phyloP scores from a whole-genome alignment of 2,797 vertebrate species.

The Propithecus perrieri region DNA sequence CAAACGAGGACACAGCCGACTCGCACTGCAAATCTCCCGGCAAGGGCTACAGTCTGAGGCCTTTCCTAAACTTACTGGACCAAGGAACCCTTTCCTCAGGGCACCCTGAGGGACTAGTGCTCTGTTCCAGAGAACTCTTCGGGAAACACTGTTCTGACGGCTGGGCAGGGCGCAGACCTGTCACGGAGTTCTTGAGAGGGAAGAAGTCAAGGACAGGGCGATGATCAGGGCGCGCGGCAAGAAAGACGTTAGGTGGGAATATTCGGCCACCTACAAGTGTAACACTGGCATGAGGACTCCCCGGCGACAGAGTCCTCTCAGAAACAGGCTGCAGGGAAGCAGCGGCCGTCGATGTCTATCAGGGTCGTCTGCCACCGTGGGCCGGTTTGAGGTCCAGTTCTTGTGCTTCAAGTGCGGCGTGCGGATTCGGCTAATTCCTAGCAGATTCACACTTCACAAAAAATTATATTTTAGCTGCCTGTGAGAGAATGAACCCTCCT shows the following conservation, averaged over 20 bases:
- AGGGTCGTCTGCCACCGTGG: background rate
- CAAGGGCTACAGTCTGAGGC: background rate
- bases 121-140: background rate
- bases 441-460: background rate
- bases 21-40: background rate
- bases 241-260: background rate
- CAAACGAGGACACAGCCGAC: background rate
- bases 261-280: background rate
- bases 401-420: background rate
- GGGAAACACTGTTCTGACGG: background rate
- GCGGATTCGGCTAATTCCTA: background rate
- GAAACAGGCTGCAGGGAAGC: background rate
- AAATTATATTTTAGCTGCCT: background rate
- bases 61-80: background rate
- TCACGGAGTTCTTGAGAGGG: background rate
- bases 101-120: background rate
- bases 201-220: background rate
- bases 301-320: background rate
- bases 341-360: rapidly evolving
- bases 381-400: background rate
- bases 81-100: background rate
- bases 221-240: background rate
- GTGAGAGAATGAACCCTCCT: background rate
- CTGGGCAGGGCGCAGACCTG: rapidly evolving
- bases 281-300: background rate